Conservation (phyloP, 2,797 vertebrate species). For the Steatocranus sp. region DNA sequence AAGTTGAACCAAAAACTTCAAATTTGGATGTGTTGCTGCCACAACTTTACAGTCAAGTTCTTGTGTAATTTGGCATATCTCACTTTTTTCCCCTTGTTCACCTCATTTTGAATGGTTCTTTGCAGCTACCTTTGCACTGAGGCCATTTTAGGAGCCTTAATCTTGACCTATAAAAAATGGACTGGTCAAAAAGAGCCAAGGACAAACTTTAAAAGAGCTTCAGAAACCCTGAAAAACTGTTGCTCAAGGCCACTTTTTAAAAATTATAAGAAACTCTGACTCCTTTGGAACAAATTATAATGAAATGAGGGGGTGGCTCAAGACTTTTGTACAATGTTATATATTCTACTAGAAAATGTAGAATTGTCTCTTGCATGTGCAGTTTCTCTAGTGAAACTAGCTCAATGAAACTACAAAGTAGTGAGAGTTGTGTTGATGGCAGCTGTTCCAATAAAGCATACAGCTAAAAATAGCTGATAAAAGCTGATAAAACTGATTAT, state of each 20-base stretch:
- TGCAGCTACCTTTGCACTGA: not conserved
- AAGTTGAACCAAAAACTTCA: not conserved
- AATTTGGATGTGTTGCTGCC: not conserved
- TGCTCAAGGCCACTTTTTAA: not conserved
- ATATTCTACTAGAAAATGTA: not conserved
- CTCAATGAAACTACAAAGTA: not conserved
- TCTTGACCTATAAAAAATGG: not conserved
- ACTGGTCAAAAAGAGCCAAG: not conserved
- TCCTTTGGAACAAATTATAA: not conserved
- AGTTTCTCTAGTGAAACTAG: not conserved
- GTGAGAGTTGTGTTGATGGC: not conserved
- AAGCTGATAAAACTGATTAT: not conserved
- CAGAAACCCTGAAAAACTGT: not conserved
- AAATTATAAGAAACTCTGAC: not conserved
- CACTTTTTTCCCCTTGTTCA: fast-evolving
- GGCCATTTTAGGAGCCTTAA: not conserved
- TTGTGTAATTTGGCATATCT: not conserved
- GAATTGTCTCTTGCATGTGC: not conserved
- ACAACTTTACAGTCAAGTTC: not conserved
- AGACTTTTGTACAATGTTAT: not conserved
- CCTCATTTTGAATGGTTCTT: not conserved
- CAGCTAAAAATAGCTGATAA: not conserved
- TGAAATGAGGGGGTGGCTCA: not conserved
- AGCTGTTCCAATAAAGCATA: not conserved
- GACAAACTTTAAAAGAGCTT: not conserved